A percentile compares a stretch with the other conserved stretches of the same genome.
Evolutionary conservation across 1,140 invertebrate species (phyloP).

Genomic region (Diorhabda elongata): DNA sequence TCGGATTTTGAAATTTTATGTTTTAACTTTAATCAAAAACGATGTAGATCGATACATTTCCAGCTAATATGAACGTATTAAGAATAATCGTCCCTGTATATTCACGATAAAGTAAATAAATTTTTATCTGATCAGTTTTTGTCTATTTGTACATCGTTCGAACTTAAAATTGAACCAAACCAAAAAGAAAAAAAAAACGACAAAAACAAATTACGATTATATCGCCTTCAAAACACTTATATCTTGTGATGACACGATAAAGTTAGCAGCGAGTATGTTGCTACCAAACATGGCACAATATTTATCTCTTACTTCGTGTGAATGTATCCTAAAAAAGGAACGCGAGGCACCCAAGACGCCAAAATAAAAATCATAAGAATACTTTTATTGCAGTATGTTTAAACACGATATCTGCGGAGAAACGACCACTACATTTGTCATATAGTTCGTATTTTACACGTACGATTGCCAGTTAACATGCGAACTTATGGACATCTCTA

Average conservation of each 20-base stretch:
- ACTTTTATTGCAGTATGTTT: conserved; percentile 18
- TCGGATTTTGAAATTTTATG: too few species aligned
- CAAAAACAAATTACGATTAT: neutral
- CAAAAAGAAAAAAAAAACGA: too few species aligned
- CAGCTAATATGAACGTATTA: too few species aligned
- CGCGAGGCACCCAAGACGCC: conserved; percentile 7
- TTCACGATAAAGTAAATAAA: too few species aligned
- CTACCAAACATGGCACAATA: conserved; percentile 2
- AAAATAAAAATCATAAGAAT: conserved; percentile 18
- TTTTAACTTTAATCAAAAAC: too few species aligned
- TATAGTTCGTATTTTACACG: conserved; percentile 21
- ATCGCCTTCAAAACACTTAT: conserved; percentile 1
- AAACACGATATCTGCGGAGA: conserved; percentile 19
- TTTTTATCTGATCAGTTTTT: too few species aligned
- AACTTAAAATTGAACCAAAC: too few species aligned
- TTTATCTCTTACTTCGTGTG: conserved; percentile 2
- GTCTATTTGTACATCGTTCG: too few species aligned
- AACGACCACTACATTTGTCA: conserved; percentile 19
- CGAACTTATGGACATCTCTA: conserved; percentile 23
- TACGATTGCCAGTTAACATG: conserved; percentile 20
- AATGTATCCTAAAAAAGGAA: conserved; percentile 12
- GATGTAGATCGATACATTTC: too few species aligned
- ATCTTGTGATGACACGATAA: conserved; percentile 2
- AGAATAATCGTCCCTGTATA: too few species aligned
- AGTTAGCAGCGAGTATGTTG: neutral